phyloP scores from a whole-genome alignment of 2,113 vertebrate genomes.

The Nesogale talazaci region DNA sequence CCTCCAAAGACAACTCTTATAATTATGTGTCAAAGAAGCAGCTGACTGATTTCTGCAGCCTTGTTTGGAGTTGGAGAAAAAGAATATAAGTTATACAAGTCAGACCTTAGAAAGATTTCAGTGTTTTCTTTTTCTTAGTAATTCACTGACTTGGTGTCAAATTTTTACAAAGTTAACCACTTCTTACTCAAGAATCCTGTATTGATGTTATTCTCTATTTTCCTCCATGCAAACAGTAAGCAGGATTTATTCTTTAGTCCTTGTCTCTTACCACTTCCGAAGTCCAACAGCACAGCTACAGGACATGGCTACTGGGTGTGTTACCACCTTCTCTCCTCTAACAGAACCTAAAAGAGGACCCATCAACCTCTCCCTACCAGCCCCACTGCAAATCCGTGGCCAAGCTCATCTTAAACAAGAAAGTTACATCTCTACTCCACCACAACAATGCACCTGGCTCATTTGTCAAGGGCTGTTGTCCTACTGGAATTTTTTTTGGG shows the following conservation, averaged over 20 bases:
- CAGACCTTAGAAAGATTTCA: neutral
- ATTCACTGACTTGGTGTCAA: neutral
- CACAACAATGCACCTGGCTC: too few species aligned
- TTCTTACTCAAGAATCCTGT: conserved; percentile 7
- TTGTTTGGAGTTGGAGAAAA: neutral
- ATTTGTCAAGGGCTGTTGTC: too few species aligned
- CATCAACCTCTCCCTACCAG: neutral
- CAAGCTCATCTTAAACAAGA: conserved; percentile 25
- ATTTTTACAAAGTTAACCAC: neutral
- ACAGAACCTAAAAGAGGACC: neutral
- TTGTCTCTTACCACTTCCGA: neutral
- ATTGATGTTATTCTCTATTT: neutral
- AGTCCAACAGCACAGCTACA: neutral
- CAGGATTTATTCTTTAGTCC: neutral
- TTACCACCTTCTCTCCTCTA: neutral
- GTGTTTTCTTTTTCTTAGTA: neutral
- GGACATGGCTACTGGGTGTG: neutral
- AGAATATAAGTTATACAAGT: neutral
- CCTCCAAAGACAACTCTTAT: neutral
- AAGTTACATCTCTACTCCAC: too few species aligned
- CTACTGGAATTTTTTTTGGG: too few species aligned
- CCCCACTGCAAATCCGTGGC: neutral
- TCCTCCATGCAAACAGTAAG: neutral
- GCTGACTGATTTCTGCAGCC: neutral
- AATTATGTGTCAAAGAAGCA: neutral